Percentiles rank a stretch among this genome's conserved stretches.
Conservation (phyloP, 2,888 invertebrate species). For the Liposcelis brunnea region DNA sequence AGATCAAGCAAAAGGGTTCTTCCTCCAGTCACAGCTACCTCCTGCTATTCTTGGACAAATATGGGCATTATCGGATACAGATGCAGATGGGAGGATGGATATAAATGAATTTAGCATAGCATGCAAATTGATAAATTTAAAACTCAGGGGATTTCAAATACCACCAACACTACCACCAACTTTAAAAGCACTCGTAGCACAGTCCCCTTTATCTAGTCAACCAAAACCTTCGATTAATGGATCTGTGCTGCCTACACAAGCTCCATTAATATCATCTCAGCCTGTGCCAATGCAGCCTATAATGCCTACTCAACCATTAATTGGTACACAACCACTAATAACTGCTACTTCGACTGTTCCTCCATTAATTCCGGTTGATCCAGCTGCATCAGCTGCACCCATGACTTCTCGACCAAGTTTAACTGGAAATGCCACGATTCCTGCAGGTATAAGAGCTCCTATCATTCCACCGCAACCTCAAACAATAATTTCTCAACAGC, state of each 20-base stretch:
- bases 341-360: conserved; percentile 10
- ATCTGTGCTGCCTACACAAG: conserved; percentile 23
- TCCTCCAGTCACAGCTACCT: conserved; percentile 82
- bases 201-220: conserved; percentile 21
- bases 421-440: conserved; percentile 1
- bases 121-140: conserved; percentile 87
- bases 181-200: conserved; percentile 42
- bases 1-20: conserved; percentile 82
- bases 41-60: conserved; percentile 82
- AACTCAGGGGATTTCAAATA: conserved; percentile 78
- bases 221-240: conserved; percentile 23
- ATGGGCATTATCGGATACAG: conserved; percentile 89
- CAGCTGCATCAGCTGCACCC: conserved; percentile 19
- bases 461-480: conserved; percentile 10
- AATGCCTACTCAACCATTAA: conserved; percentile 13
- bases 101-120: conserved; percentile 95
- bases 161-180: conserved; percentile 71
- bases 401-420: conserved; percentile 17
- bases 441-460: conserved; percentile 6
- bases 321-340: conserved; percentile 11
- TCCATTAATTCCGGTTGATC: conserved; percentile 17
- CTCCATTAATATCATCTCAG: conserved; percentile 22
- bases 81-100: conserved; percentile 93
- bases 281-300: conserved; percentile 12
- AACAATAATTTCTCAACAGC: conserved; percentile 12